Evolutionary conservation across 2,113 vertebrate species (phyloP), one percentile per base, ranked within the genome.

Genomic region (Dromaius novaehollandiae): DNA sequence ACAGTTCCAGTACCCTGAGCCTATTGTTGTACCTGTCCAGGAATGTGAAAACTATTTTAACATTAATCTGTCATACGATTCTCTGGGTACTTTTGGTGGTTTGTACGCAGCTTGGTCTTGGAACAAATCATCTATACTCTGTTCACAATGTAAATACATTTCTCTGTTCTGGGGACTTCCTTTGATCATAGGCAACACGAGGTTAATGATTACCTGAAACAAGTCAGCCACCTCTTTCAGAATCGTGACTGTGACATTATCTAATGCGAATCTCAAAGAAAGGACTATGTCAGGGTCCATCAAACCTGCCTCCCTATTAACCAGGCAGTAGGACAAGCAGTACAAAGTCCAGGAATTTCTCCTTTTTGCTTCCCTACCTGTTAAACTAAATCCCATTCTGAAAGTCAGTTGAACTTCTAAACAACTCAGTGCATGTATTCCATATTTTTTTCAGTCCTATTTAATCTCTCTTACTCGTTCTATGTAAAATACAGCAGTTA

Each of bases 271-370:
- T 46, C 44, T 16, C 44, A 46, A 15, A 46, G 44, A 46, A 15
- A 15, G 44, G 44, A 16, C 16, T 46, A 6, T 46, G 51, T 13
- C 51, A 14, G 10, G 17, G 25, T 6, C 40, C 30, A 65, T 46
- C 9, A 0, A 17, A 5, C 5, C 38, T 9, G 15, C 28, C 50
- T 69, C 66, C 44, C 32, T 42, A 4, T 40, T 1, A 3, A 36
- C 14, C 46, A 40, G 13, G 68, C 32, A 24, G 32, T 4, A 46
- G 60, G 64, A 89, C 51, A 55, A 80, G 38, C 3, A 0, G 20
- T 25, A 69, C 22, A 6, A 20, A 66, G 9, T 22, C 61, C 28
- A 83, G 20, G 20, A 68, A 63, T 24, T 26, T 40, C 73, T 88
- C 36, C n/a, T 81, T 78, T 65, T 46, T 88, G 32, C 65, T 85